These are phyloP conservation scores for Callorhinus ursinus DNA, from an alignment of 2,113 vertebrate species.

Conservation along the genomic window DNA sequence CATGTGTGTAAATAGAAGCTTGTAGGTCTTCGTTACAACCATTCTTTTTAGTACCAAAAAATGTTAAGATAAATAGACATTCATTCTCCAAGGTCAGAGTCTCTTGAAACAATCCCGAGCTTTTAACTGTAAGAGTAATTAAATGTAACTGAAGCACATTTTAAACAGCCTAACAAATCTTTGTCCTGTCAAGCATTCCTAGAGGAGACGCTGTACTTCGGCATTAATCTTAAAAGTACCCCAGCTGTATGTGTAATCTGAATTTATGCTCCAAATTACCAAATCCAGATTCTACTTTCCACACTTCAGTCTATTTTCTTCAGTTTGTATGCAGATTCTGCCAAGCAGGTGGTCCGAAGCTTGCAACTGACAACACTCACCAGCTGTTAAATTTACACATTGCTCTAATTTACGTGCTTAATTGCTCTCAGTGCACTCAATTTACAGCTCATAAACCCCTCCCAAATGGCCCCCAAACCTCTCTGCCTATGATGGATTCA, in stretches of 20 bases:
- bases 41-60: constrained; percentile 41
- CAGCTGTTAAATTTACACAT: constrained; percentile 74
- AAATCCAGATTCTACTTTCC: constrained; percentile 48
- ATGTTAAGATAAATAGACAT: constrained; percentile 51
- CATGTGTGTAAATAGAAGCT: constrained; percentile 6
- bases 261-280: constrained; percentile 59
- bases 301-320: constrained; percentile 48
- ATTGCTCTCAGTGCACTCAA: constrained; percentile 57
- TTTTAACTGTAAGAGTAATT: constrained; percentile 56
- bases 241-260: constrained; percentile 33
- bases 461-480: constrained; percentile 52
- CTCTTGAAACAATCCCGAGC: constrained; percentile 53
- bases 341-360: constrained; percentile 61
- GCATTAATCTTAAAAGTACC: constrained; percentile 33
- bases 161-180: constrained; percentile 61
- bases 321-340: constrained; percentile 47
- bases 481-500: constrained; percentile 50
- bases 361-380: constrained; percentile 62
- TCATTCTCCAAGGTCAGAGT: constrained; percentile 58
- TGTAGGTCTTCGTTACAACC: neutral
- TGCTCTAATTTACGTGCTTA: constrained; percentile 64
- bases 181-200: constrained; percentile 53
- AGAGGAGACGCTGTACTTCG: neutral
- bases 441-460: constrained; percentile 50
- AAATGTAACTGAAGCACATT: constrained; percentile 26